These are phyloP conservation scores for Oreonectes daqikongensis DNA, from an alignment of 2,797 vertebrate genomes.

Conservation along the genomic window DNA sequence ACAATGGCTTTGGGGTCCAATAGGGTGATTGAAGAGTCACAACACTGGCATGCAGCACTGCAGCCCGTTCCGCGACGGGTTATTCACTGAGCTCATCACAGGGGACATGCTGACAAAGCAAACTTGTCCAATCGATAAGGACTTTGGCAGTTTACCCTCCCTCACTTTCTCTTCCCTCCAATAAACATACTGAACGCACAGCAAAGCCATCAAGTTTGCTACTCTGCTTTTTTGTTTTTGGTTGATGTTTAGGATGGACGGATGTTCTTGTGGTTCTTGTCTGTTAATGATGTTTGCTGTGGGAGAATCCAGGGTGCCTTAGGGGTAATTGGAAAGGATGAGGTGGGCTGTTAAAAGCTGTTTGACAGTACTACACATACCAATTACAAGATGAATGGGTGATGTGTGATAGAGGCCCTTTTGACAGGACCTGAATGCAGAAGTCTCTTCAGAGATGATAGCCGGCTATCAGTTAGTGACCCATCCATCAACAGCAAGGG, in stretches of 20 bases:
- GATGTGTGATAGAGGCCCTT: slow-evolving; percentile 4
- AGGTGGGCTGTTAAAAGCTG: slow-evolving; percentile 31
- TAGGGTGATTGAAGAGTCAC: background rate
- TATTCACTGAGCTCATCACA: slow-evolving; percentile 44
- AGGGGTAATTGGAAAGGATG: slow-evolving; percentile 45
- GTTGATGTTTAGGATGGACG: slow-evolving; percentile 26
- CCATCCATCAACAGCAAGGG: slow-evolving; percentile 12
- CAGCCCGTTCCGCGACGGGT: slow-evolving; percentile 29
- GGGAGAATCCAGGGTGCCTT: slow-evolving; percentile 39
- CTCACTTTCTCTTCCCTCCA: slow-evolving; percentile 20
- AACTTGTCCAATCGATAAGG: slow-evolving; percentile 52
- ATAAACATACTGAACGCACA: slow-evolving; percentile 15
- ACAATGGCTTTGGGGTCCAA: background rate
- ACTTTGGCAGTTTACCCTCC: slow-evolving; percentile 31
- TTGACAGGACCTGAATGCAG: slow-evolving; percentile 2
- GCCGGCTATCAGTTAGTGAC: slow-evolving; percentile 14
- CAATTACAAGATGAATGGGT: slow-evolving; percentile 42
- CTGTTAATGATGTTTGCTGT: slow-evolving; percentile 43
- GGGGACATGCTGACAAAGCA: slow-evolving; percentile 51
- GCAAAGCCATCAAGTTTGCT: slow-evolving; percentile 2
- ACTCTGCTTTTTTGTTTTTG: background rate
- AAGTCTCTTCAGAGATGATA: slow-evolving; percentile 21
- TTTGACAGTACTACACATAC: slow-evolving; percentile 38
- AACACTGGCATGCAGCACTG: slow-evolving; percentile 7
- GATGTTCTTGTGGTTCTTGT: slow-evolving; percentile 19